Conservation (phyloP, 1,140 invertebrate species). For the Drosophila subpulchrella region DNA sequence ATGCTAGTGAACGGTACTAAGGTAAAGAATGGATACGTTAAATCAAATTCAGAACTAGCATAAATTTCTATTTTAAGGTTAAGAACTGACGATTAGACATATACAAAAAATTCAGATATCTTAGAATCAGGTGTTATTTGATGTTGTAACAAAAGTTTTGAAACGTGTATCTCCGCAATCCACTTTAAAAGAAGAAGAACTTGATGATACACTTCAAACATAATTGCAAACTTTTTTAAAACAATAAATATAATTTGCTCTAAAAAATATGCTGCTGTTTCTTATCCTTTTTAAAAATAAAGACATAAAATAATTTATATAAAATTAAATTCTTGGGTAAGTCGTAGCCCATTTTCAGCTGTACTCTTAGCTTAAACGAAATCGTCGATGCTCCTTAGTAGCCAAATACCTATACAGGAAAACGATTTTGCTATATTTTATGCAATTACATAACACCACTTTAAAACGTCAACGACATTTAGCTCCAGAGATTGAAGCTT, state of each 20-base stretch:
- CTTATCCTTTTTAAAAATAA: background rate
- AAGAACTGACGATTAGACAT: constrained; percentile 90
- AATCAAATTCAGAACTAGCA: constrained; percentile 96
- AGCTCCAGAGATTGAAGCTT: no score
- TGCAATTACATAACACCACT: no score
- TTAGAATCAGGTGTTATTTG: constrained; percentile 94
- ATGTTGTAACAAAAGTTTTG: constrained; percentile 94
- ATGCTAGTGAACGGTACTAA: constrained; percentile 98
- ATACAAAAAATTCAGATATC: constrained; percentile 90
- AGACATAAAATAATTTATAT: background rate
- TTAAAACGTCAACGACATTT: no score
- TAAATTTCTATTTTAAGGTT: constrained; percentile 93
- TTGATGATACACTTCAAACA: constrained; percentile 94
- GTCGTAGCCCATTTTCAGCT: no score
- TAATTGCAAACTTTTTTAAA: constrained; percentile 33
- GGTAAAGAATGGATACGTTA: constrained; percentile 98
- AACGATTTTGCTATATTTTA: no score
- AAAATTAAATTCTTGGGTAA: background rate
- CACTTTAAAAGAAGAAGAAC: constrained; percentile 94
- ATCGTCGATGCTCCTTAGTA: no score
- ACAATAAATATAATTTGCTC: background rate
- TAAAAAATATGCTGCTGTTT: background rate
- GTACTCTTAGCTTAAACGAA: no score
- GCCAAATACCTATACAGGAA: no score
- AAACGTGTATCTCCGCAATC: constrained; percentile 90